Evolutionary conservation across 2,888 invertebrate species (phyloP), one percentile per base, ranked within the genome.

Genomic region (Lymantria dispar): DNA sequence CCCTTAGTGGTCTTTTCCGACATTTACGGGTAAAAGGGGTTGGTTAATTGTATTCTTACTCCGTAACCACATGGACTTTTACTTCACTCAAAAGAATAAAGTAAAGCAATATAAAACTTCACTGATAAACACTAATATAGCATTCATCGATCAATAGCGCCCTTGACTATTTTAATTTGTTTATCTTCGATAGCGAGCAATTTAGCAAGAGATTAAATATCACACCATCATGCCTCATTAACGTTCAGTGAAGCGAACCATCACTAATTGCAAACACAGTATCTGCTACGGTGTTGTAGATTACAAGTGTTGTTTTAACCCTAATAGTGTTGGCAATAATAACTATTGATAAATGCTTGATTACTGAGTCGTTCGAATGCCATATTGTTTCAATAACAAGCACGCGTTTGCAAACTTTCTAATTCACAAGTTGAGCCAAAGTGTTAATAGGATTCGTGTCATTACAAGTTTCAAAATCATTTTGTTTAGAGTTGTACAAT

Each of bases 131-230:
- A 41, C 42, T n/a, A 47, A 56, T 47, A 37, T 47, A 36, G 22
- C 29, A 30, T 43, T 11, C 49, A 43, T 43, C 31, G 47, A 70
- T 69, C 71, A 63, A 73, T 65, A 43, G 50, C 64, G 70, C 56
- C 74, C 75, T 75, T 75, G 76, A 72, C 62, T 72, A 68, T 70
- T 52, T 55, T 56, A 58, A 61, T 62, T 48, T 80, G 77, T 81
- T 84, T 83, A 76, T 75, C 74, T 72, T 74, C 50, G 78, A 81
- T 84, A 81, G 65, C 68, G 62, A 72, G 62, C 76, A 80, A 82
- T 85, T 80, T 77, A 63, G 73, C 61, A 64, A 56, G 68, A 79
- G 81, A 85, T 85, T 81, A 81, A 82, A 83, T 83, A 80, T 79
- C 80, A 70, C 56, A 66, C 79, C 76, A 81, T 83, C 80, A 79